Conservation (phyloP, 2,113 vertebrate species). For the Psettodes erumei region DNA sequence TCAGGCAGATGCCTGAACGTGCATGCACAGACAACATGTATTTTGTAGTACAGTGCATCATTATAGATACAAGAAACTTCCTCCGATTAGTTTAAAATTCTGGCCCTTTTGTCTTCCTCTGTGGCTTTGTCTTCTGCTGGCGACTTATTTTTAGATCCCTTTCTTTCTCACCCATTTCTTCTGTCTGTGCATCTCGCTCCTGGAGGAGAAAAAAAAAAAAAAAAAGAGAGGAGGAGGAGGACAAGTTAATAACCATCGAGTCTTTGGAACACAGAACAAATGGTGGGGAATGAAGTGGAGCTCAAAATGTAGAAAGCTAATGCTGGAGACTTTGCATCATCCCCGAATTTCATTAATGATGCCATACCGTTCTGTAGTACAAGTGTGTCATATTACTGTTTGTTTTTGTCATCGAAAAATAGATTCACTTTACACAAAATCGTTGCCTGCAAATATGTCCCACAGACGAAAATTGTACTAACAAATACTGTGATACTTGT, state of each 20-base stretch:
- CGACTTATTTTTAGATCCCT: slow-evolving; percentile 62
- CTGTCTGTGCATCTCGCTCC: slow-evolving; percentile 29
- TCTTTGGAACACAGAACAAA: background rate
- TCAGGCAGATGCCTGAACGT: slow-evolving; percentile 12
- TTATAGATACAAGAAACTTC: background rate
- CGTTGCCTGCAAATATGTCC: background rate
- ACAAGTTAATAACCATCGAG: background rate
- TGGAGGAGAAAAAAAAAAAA: slow-evolving; percentile 29
- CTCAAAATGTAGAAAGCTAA: background rate
- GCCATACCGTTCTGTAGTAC: background rate
- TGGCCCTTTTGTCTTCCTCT: slow-evolving; percentile 23
- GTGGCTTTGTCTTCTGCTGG: slow-evolving; percentile 34
- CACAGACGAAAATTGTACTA: too few species aligned
- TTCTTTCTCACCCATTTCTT: slow-evolving; percentile 49
- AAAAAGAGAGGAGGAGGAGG: slow-evolving; percentile 29
- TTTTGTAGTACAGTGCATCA: background rate
- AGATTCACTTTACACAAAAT: background rate
- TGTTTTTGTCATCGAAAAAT: background rate
- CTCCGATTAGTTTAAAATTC: slow-evolving; percentile 1
- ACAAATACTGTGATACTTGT: slow-evolving; percentile 8
- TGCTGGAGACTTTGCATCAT: background rate
- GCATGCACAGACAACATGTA: background rate
- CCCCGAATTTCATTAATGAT: background rate
- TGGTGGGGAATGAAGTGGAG: background rate
- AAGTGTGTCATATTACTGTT: accelerated